Base-by-base conservation (phyloP, 1,140 invertebrate genomes). In the Drosophila parvula region DNA sequence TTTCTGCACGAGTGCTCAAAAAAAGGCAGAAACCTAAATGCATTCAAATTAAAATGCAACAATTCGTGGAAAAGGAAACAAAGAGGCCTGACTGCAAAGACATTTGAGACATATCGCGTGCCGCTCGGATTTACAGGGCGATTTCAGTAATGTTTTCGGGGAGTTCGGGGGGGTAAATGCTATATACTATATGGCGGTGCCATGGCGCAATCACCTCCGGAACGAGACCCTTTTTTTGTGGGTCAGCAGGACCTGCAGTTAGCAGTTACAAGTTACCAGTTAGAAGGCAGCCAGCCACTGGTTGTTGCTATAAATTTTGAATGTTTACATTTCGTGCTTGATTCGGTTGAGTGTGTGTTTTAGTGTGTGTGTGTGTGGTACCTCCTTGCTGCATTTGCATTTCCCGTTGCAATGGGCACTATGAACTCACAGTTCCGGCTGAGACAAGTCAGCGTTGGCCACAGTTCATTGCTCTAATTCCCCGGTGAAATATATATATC, bases 391-490 rank as follows among this genome's bases (percentile, higher is more conserved):
- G 47, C 32, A 45, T 16, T 60, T 71, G 51, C 73, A 62, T 61
- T 79, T 79, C 47, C 61, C 74, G 44, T 56, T 74, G 59, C 59
- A 86, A 89, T 79, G 83, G 83, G 84, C 83, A 89, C 83, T 86
- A 83, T 79, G 83, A 86, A 83, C 83, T 83, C 80, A 45, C 48
- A 77, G 79, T 89, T 83, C 83, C 84, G 84, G 83, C 68, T 62
- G 75, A 71, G 84, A 81, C 78, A 80, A 85, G 84, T 62, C 47
- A 43, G 28, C 48, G 59, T 44, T 50, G 53, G 47, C 62, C 63
- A 68, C 79, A 86, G 83, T 86, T 86, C 83, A 83, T 89, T 86
- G 83, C 76, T 79, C 83, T 60, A 89, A 56, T 83, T 83, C 16
- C 30, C 30, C 30, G 63, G 43, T 63, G 51, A 59, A 61, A 50